A percentile compares a stretch with the other conserved stretches of the same genome.
phyloP scores from a whole-genome alignment of 1,140 invertebrate species.

The Drosophila guanche region DNA sequence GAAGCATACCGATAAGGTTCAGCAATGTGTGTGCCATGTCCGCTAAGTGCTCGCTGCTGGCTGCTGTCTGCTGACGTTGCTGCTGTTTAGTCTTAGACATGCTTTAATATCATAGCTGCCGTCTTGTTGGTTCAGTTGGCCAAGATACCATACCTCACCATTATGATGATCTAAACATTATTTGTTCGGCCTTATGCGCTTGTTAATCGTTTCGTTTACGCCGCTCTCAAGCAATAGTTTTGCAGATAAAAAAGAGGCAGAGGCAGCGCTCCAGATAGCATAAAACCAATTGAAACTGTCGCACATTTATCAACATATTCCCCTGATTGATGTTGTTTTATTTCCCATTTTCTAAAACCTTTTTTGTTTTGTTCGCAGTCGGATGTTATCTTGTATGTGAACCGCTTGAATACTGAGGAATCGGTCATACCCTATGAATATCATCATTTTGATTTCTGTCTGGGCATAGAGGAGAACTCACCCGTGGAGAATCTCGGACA shows the following conservation, averaged over 20 bases:
- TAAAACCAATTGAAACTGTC: neutral
- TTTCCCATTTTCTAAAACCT: conserved; percentile 1
- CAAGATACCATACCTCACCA: neutral
- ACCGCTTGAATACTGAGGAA: conserved; percentile 97
- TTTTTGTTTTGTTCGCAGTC: conserved; percentile 37
- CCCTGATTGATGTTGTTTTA: conserved; percentile 12
- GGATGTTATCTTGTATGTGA: conserved; percentile 90
- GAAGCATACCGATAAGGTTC: conserved; percentile 52
- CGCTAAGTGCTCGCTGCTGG: neutral
- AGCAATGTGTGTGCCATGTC: neutral
- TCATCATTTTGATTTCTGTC: conserved; percentile 98
- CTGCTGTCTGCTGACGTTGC: conserved; percentile 4
- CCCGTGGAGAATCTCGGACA: conserved; percentile 99
- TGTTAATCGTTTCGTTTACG: no score
- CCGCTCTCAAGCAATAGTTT: no score
- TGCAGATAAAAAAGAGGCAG: no score
- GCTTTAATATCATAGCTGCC: neutral
- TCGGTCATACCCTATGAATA: conserved; percentile 99
- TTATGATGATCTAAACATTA: no score
- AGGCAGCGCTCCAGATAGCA: conserved; percentile 1
- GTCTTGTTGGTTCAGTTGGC: conserved; percentile 17
- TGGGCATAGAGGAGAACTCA: conserved; percentile 88
- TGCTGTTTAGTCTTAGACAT: conserved; percentile 22
- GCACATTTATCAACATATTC: neutral
- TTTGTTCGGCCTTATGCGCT: neutral